Percentiles rank a stretch among this genome's conserved stretches.
Conservation (phyloP, 2,888 invertebrate species). For the Drymonia ruficornis region DNA sequence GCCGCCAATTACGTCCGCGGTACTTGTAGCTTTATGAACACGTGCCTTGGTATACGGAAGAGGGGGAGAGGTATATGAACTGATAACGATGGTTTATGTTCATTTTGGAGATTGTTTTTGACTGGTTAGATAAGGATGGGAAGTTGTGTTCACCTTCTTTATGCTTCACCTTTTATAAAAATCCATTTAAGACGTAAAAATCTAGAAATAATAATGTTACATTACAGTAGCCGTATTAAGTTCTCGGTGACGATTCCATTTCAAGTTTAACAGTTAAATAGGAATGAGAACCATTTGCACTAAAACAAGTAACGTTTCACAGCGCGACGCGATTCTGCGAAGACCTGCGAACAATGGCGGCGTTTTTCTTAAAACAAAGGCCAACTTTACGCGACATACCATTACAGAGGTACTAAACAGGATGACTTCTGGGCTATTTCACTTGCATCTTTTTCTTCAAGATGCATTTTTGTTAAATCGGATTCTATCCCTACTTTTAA, state of each 20-base stretch:
- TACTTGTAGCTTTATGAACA: conserved; percentile 52
- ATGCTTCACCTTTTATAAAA: too few species aligned
- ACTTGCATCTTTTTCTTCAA: conserved; percentile 12
- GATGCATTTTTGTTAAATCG: not conserved
- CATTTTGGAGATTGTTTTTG: not conserved
- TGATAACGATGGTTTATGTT: conserved; percentile 6
- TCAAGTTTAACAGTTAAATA: conserved; percentile 34
- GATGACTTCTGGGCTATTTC: conserved; percentile 21
- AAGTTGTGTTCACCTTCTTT: too few species aligned
- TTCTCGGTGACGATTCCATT: not conserved
- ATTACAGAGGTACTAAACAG: conserved; percentile 12
- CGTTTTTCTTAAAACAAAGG: conserved; percentile 42
- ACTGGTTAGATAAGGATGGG: not conserved
- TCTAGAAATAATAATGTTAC: too few species aligned
- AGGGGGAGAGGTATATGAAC: not conserved
- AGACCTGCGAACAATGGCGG: conserved; percentile 40
- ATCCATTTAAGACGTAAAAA: too few species aligned
- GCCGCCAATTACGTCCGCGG: conserved; percentile 66
- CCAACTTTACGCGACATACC: conserved; percentile 26
- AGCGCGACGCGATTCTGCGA: conserved; percentile 38
- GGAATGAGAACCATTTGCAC: conserved; percentile 44
- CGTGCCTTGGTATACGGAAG: conserved; percentile 18
- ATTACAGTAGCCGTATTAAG: too few species aligned
- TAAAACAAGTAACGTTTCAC: conserved; percentile 37
- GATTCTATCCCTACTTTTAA: too few species aligned